phyloP scores from a whole-genome alignment of 2,888 invertebrate species.

The Tigriopus californicus region DNA sequence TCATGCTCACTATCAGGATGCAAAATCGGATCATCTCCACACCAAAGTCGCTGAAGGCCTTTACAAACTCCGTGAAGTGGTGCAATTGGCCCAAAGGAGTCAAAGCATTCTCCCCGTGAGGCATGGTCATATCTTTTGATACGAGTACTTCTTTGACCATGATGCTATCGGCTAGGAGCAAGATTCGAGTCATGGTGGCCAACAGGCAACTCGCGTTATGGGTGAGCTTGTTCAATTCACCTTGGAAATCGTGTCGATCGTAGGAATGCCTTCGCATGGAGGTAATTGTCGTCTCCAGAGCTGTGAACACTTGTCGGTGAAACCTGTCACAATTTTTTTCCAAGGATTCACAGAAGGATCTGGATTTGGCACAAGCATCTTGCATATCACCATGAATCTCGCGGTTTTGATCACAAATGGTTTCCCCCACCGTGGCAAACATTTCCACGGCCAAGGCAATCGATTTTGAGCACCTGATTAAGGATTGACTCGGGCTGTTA shows the following conservation, averaged over 20 bases:
- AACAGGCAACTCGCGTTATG: constrained; percentile 79
- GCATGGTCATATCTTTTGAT: neutral
- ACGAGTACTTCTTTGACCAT: constrained; percentile 80
- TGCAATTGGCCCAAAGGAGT: constrained; percentile 19
- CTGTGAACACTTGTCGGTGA: no score
- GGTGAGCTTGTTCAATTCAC: constrained; percentile 51
- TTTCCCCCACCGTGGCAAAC: constrained; percentile 94
- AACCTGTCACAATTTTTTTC: constrained; percentile 59
- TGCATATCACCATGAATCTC: constrained; percentile 96
- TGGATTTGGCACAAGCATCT: constrained; percentile 90
- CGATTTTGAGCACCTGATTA: constrained; percentile 38
- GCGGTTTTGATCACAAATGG: constrained; percentile 92
- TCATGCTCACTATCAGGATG: no score
- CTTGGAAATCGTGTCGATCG: neutral
- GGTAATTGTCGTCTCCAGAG: no score
- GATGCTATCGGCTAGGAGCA: constrained; percentile 88
- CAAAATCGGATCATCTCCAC: constrained; percentile 87
- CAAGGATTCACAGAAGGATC: constrained; percentile 72
- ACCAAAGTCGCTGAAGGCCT: constrained; percentile 94
- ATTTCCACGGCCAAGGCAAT: constrained; percentile 92
- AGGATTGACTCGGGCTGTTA: no score
- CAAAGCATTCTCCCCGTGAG: neutral
- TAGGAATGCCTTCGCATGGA: no score
- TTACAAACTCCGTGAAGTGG: constrained; percentile 74
- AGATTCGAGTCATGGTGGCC: constrained; percentile 81